Conservation (phyloP, 2,888 invertebrate species). For the Patella ulyssiponensis region DNA sequence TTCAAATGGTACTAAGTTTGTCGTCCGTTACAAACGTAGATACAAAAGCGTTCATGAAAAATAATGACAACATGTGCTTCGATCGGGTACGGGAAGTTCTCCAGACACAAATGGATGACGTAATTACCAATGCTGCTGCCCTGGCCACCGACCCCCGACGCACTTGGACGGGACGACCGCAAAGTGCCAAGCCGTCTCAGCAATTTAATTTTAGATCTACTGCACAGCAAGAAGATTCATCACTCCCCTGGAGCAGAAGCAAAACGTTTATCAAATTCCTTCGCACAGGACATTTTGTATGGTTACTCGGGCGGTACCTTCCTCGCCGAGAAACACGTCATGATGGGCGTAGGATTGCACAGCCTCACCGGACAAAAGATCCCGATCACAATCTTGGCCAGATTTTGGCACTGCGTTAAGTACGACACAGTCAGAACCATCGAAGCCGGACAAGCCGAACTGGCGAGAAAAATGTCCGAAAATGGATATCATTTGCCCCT, state of each 20-base stretch:
- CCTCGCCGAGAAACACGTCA: neutral
- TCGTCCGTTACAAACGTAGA: conserved; percentile 4
- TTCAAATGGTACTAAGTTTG: conserved; percentile 4
- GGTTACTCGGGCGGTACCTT: neutral
- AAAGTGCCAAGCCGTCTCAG: neutral
- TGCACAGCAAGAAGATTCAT: conserved; percentile 8
- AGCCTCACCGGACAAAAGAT: too few relatives aligned
- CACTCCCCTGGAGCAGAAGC: neutral
- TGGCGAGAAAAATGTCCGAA: too few relatives aligned
- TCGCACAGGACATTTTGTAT: neutral
- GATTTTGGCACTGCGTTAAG: too few relatives aligned
- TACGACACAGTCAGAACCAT: too few relatives aligned
- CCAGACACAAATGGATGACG: neutral
- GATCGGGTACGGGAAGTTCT: neutral
- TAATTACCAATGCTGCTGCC: neutral
- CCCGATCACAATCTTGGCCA: too few relatives aligned
- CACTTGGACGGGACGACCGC: neutral
- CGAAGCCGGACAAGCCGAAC: too few relatives aligned
- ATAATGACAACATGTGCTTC: conserved; percentile 5
- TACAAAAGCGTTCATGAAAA: neutral
- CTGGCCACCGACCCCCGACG: neutral
- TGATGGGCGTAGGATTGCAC: too few relatives aligned
- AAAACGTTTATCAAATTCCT: neutral
- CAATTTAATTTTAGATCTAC: neutral
- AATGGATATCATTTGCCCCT: too few relatives aligned